Evolutionary conservation across 2,888 invertebrate genomes (phyloP).

Genomic region (Lochmaea crataegi): DNA sequence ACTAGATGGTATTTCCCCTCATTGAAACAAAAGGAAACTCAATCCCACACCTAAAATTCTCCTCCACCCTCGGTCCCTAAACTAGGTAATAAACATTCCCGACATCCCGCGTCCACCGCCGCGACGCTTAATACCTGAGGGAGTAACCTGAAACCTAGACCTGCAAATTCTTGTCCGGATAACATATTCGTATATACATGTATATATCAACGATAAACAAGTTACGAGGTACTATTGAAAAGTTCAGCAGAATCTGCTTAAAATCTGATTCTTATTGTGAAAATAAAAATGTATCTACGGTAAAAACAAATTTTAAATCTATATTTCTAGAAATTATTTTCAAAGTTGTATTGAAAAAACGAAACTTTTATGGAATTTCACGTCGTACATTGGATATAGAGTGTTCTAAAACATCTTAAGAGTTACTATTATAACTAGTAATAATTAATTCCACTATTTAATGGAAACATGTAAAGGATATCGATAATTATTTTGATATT

Average conservation of each 20-base stretch:
- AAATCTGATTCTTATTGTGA: too few relatives aligned
- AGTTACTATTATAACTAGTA: too few relatives aligned
- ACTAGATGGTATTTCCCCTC: background rate
- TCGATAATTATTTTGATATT: too few relatives aligned
- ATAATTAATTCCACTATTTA: too few relatives aligned
- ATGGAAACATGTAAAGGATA: too few relatives aligned
- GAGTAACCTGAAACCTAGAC: slow-evolving; percentile 43
- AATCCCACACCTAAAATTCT: slow-evolving; percentile 24
- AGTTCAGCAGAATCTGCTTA: background rate
- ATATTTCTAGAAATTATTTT: too few relatives aligned
- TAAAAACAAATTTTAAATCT: too few relatives aligned
- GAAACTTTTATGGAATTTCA: too few relatives aligned
- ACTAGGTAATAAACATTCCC: slow-evolving; percentile 45
- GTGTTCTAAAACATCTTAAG: too few relatives aligned
- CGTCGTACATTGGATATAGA: too few relatives aligned
- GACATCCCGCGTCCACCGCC: slow-evolving; percentile 14
- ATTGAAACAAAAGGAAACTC: slow-evolving; percentile 19
- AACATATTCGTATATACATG: slow-evolving; percentile 39
- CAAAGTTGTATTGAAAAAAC: too few relatives aligned
- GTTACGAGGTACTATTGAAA: background rate
- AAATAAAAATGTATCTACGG: too few relatives aligned
- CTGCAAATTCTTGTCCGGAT: slow-evolving; percentile 49
- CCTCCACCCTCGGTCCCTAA: slow-evolving; percentile 13
- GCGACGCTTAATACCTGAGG: slow-evolving; percentile 47
- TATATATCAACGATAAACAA: background rate